These are phyloP conservation scores for Amniataba percoides DNA, from an alignment of 2,797 vertebrate genomes.

Conservation along the genomic window DNA sequence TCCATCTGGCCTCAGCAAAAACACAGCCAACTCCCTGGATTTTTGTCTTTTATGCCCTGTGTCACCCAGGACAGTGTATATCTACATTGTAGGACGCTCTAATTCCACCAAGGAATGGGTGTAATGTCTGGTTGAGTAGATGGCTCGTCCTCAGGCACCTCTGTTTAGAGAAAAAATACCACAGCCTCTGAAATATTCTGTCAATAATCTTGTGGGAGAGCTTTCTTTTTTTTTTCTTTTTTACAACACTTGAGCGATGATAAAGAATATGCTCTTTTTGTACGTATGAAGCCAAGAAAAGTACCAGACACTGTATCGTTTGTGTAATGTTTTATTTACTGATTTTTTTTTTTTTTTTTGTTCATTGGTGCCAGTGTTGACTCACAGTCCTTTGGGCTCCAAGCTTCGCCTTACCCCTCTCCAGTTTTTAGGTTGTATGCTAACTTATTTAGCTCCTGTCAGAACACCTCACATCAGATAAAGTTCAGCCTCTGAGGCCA, in stretches of 20 bases:
- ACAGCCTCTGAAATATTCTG: neutral
- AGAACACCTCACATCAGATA: constrained; percentile 62
- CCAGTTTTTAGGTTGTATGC: constrained; percentile 51
- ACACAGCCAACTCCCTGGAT: constrained; percentile 5
- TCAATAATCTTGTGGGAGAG: neutral
- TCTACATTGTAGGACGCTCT: constrained; percentile 5
- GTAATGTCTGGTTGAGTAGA: neutral
- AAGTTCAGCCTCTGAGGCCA: constrained; percentile 71
- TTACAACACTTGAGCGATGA: neutral
- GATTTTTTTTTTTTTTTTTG: neutral
- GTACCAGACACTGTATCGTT: constrained; percentile 23
- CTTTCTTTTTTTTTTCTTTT: too few species aligned
- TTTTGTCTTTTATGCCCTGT: neutral
- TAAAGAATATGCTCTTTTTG: neutral
- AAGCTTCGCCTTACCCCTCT: constrained; percentile 3
- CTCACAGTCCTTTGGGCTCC: constrained; percentile 30
- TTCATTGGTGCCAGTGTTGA: constrained; percentile 13
- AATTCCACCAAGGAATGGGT: constrained; percentile 11
- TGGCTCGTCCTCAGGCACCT: neutral
- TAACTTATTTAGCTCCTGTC: constrained; percentile 72
- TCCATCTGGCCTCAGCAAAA: constrained; percentile 19
- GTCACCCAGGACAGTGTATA: neutral
- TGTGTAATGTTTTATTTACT: neutral
- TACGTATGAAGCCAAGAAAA: neutral
- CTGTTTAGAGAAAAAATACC: neutral